Base-by-base conservation (phyloP, 2,797 vertebrate genomes). In the Denticeps clupeoides region DNA sequence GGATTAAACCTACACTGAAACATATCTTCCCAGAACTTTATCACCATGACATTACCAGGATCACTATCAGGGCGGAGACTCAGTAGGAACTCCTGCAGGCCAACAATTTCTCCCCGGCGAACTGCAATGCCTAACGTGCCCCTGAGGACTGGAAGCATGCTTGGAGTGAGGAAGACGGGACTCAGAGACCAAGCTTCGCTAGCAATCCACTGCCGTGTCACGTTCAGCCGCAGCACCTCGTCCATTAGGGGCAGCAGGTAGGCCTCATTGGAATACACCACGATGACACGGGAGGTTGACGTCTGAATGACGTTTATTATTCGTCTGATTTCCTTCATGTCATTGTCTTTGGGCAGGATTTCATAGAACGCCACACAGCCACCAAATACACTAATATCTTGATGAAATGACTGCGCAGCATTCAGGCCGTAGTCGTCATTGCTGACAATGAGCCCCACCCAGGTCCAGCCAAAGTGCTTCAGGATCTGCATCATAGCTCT, bases 341-440 rank as follows among this genome's bases (percentile, higher is more conserved):
- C 49, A 6, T 69, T 71, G 41, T 29, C 45, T 40, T 41, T 46
- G 1, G 76, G 75, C 18, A 82, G 63, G 26, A 73, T 54, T 42
- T 79, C 71, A 5, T 62, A 31, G 41, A 76, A 82, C 1, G 74
- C 75, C 38, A 79, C 53, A 49, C 80, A 81, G 4, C 45, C 41
- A 9, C 55, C 46, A 8, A 58, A 26, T 19, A 15, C 4, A 10
- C 15, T 10, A 33, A 65, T 31, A 18, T 62, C 56, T 10, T 59
- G 32, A 2, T 59, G 68, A 7, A 80, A 78, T 2, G 68, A 62
- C 3, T 44, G 60, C n/a, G 73, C 71, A 25, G 65, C 79, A 1
- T 80, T 27, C 7, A 69, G 38, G 3, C 80, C 80, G 35, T 82
- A 82, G 32, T 80, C 79, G 58, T 79, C 77, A 44, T 74, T 62